phyloP scores from a whole-genome alignment of 2,888 invertebrate genomes.

The Rhagophthalmus giganteus region DNA sequence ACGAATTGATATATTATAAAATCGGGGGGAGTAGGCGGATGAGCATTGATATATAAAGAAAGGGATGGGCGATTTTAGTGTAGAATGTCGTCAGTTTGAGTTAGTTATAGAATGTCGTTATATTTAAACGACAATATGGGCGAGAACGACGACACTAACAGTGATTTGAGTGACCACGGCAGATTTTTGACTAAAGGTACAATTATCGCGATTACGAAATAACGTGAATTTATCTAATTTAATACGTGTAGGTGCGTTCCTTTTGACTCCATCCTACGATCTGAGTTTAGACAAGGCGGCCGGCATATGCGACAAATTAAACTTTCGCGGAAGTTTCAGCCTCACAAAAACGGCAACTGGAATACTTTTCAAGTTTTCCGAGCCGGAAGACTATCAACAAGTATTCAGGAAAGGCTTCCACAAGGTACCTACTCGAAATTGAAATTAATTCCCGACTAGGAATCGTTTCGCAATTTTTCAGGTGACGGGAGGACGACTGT shows the following conservation, averaged over 20 bases:
- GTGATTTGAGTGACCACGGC: conserved; percentile 66
- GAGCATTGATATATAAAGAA: conserved; percentile 30
- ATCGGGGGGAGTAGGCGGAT: conserved; percentile 26
- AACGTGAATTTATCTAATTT: too few species aligned
- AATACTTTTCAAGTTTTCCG: conserved; percentile 85
- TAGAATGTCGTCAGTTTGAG: too few species aligned
- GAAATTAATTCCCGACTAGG: neutral
- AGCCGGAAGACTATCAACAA: conserved; percentile 83
- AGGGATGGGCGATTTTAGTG: conserved; percentile 19
- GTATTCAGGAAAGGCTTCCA: conserved; percentile 87
- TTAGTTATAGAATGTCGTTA: conserved; percentile 44
- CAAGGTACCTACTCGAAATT: conserved; percentile 52
- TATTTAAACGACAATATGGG: conserved; percentile 55
- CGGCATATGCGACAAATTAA: conserved; percentile 85
- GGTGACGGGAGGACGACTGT: conserved; percentile 82
- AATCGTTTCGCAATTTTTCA: conserved; percentile 32
- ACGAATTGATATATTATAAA: conserved; percentile 23
- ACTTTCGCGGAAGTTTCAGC: conserved; percentile 83
- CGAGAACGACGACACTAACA: conserved; percentile 77
- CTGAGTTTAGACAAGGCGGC: conserved; percentile 85
- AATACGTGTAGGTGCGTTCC: conserved; percentile 75
- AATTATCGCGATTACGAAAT: too few species aligned
- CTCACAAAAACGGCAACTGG: conserved; percentile 87
- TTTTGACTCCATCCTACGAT: conserved; percentile 83
- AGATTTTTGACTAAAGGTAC: conserved; percentile 77